These are phyloP conservation scores for Danio tinwini DNA, from an alignment of 2,797 vertebrate genomes.

Conservation along the genomic window DNA sequence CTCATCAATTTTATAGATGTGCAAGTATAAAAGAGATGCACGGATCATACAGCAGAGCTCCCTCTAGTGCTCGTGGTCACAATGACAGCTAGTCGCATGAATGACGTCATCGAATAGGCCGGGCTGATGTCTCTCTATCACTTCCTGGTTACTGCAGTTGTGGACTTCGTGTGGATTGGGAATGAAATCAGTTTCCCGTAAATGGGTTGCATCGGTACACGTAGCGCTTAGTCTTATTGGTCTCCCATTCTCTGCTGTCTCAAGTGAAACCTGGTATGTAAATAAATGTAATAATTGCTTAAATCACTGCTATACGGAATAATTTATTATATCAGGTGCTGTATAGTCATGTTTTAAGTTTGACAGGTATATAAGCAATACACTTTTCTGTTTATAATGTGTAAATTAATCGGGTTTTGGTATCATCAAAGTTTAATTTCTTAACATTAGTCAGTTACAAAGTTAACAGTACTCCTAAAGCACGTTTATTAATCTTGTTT, in stretches of 20 bases:
- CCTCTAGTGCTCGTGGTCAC: background rate
- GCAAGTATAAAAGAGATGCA: too few relatives aligned
- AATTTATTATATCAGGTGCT: background rate
- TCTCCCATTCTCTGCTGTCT: slow-evolving; percentile 59
- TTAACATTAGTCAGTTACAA: too few relatives aligned
- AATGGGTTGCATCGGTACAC: slow-evolving; percentile 65
- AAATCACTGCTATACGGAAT: background rate
- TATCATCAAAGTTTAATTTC: too few relatives aligned
- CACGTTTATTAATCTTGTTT: too few relatives aligned
- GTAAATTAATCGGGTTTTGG: too few relatives aligned
- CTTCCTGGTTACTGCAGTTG: slow-evolving; percentile 71
- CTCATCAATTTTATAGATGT: too few relatives aligned
- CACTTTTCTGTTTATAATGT: background rate
- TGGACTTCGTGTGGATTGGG: background rate
- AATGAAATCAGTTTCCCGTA: slow-evolving; percentile 64
- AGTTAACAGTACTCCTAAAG: too few relatives aligned
- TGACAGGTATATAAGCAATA: background rate
- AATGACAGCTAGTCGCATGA: slow-evolving; percentile 21
- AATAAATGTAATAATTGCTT: background rate
- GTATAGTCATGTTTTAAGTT: background rate
- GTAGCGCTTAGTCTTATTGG: slow-evolving; percentile 72
- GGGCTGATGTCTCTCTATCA: slow-evolving; percentile 8
- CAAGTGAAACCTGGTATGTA: slow-evolving; percentile 63
- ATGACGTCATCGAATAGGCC: slow-evolving; percentile 59
- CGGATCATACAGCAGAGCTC: background rate